Conservation (phyloP, 2,797 vertebrate species). For the Channa striata region DNA sequence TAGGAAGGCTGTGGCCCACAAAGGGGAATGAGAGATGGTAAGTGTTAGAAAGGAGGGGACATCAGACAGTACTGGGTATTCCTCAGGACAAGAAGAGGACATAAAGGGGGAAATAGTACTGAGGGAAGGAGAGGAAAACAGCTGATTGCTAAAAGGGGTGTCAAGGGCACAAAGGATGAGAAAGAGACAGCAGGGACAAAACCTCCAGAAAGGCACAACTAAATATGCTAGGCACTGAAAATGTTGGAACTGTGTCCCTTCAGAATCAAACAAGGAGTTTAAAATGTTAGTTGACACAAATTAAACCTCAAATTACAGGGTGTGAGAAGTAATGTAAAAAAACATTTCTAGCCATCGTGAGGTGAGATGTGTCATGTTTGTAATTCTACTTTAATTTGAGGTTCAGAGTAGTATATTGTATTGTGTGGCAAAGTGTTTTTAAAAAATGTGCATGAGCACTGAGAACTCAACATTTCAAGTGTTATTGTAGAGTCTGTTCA, state of each 20-base stretch:
- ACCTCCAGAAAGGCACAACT: constrained; percentile 77
- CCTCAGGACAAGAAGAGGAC: constrained; percentile 72
- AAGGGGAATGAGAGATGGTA: constrained; percentile 74
- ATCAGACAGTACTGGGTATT: constrained; percentile 74
- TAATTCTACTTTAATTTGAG: not conserved
- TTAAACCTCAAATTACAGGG: not conserved
- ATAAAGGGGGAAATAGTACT: constrained; percentile 71
- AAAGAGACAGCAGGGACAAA: constrained; percentile 89
- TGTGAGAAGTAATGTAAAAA: not conserved
- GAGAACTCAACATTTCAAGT: not conserved
- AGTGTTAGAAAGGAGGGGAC: constrained; percentile 82
- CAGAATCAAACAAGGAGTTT: constrained; percentile 10
- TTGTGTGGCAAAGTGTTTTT: not conserved
- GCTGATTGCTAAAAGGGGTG: constrained; percentile 66
- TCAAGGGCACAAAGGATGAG: constrained; percentile 89
- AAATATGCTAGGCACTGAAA: constrained; percentile 38
- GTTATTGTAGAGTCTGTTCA: not conserved
- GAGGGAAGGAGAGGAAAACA: constrained; percentile 75
- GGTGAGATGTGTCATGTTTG: not conserved
- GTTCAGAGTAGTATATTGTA: not conserved
- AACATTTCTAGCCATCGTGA: not conserved
- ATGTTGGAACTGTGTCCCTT: constrained; percentile 67
- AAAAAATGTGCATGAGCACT: not conserved
- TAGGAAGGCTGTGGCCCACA: constrained; percentile 69
- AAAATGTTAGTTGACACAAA: constrained; percentile 2